phyloP scores from a whole-genome alignment of 92 coral and sea anemone species.

The Chrysogorgia sp. region DNA sequence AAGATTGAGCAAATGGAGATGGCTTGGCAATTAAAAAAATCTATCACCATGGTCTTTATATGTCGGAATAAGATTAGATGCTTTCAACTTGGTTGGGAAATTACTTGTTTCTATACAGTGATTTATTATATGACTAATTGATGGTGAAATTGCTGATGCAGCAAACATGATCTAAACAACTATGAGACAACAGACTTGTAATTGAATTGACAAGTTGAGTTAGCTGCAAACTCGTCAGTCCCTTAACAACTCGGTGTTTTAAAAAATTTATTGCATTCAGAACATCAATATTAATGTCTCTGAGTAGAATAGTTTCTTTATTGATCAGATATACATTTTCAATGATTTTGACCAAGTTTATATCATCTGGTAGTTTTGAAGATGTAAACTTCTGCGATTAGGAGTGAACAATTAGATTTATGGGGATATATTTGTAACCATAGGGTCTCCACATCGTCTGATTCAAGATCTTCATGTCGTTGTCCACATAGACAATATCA shows the following conservation, averaged over 20 bases:
- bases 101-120: constrained; percentile 42
- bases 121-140: constrained; percentile 33
- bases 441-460: background rate
- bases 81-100: constrained; percentile 51
- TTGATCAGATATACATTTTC: background rate
- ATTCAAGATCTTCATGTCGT: background rate
- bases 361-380: background rate
- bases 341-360: background rate
- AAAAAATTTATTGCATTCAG: background rate
- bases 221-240: constrained; percentile 15
- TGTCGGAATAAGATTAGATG: constrained; percentile 52
- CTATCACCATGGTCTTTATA: constrained; percentile 29
- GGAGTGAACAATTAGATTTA: background rate
- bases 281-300: background rate
- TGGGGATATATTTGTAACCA: background rate
- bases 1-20: no score
- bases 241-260: constrained; percentile 22
- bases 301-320: background rate
- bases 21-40: no score
- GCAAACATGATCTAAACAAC: constrained; percentile 3
- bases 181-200: background rate
- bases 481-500: background rate
- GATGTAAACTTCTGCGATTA: background rate
- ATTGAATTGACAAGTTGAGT: background rate
- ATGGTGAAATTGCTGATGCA: constrained; percentile 41